phyloP scores from a whole-genome alignment of 2,113 vertebrate species.

The Pleuronectes platessa region DNA sequence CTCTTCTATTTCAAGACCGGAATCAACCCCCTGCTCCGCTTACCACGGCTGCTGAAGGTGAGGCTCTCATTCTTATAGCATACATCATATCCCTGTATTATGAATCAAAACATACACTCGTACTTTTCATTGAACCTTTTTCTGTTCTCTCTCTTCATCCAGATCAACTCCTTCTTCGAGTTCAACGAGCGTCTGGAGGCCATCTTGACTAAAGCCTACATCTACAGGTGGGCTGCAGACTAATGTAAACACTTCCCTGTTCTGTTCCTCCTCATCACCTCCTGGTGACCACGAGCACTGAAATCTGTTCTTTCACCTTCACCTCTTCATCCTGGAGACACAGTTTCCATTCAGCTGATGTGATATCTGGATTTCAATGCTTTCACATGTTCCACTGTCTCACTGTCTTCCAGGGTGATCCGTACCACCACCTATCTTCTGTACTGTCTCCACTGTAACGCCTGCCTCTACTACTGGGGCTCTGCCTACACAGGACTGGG shows the following conservation, averaged over 20 bases:
- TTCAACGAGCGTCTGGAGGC: slow-evolving; percentile 95
- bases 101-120: background rate
- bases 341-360: too few relatives aligned
- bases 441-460: slow-evolving; percentile 93
- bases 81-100: background rate
- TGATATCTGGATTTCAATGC: background rate
- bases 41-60: slow-evolving; percentile 94
- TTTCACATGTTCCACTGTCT: background rate
- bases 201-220: slow-evolving; percentile 94
- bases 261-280: background rate
- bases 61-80: too few relatives aligned
- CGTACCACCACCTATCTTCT: slow-evolving; percentile 94
- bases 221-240: slow-evolving; percentile 90
- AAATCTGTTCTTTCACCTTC: too few relatives aligned
- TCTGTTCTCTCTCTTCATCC: slow-evolving; percentile 5
- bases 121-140: background rate
- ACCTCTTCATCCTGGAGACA: background rate
- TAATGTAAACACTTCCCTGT: too few relatives aligned
- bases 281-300: background rate
- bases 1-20: slow-evolving; percentile 92
- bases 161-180: slow-evolving; percentile 97
- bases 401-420: slow-evolving; percentile 86
- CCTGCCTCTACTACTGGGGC: slow-evolving; percentile 96
- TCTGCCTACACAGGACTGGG: slow-evolving; percentile 88
- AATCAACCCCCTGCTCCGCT: slow-evolving; percentile 89